These are phyloP conservation scores for Tyrannus savana DNA, from an alignment of 2,113 vertebrate species.

Conservation along the genomic window DNA sequence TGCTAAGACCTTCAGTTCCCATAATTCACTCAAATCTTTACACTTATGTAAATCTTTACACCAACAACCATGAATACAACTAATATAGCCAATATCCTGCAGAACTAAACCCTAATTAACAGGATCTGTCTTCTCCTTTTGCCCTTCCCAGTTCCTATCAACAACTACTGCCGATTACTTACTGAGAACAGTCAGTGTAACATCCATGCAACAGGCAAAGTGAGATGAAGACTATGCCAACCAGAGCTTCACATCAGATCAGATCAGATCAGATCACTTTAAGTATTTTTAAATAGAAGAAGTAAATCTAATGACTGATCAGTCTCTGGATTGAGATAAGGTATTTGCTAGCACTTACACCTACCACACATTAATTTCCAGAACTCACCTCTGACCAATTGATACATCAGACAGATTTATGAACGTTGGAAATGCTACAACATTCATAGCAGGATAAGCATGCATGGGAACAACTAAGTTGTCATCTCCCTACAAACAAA, in stretches of 20 bases:
- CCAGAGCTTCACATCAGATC: not conserved
- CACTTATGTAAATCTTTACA: not conserved
- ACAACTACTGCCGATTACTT: not conserved
- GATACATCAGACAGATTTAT: conserved; percentile 83
- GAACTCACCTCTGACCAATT: conserved; percentile 85
- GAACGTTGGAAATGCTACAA: conserved; percentile 85
- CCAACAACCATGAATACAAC: not conserved
- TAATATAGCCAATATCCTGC: not conserved
- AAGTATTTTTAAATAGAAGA: not conserved
- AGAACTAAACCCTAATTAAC: not conserved
- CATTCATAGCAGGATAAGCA: conserved; percentile 87
- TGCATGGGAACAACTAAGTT: conserved; percentile 89
- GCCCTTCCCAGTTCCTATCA: not conserved
- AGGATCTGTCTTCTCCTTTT: not conserved
- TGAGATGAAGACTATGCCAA: not conserved
- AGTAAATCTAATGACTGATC: not conserved
- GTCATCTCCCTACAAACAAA: conserved; percentile 82
- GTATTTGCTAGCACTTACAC: not conserved
- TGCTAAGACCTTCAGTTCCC: not conserved
- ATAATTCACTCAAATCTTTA: not conserved
- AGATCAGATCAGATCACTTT: not conserved
- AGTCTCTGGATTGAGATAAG: not conserved
- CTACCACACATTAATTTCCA: not conserved
- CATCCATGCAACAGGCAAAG: not conserved
- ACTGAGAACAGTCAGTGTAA: not conserved